These are phyloP conservation scores for Hyposmocoma kahamanoa DNA, from an alignment of 1,140 invertebrate genomes.

Conservation along the genomic window DNA sequence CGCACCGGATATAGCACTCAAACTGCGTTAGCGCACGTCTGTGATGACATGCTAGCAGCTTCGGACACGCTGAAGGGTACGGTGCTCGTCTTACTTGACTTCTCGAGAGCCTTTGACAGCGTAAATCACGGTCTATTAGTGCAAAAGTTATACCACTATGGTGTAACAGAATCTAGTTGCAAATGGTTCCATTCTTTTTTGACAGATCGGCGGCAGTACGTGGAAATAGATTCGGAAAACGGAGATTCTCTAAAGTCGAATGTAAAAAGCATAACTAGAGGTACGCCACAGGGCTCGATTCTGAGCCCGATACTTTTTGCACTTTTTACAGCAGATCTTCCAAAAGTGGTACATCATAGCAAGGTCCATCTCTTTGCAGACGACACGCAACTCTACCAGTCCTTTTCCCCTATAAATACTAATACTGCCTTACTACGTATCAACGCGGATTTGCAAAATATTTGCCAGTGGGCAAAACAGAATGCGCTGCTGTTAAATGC, in stretches of 20 bases:
- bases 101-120: constrained; percentile 26
- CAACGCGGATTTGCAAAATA: not conserved
- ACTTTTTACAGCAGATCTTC: constrained; percentile 14
- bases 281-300: constrained; percentile 22
- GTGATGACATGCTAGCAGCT: constrained; percentile 11
- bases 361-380: constrained; percentile 27
- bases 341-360: constrained; percentile 5
- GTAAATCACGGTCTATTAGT: constrained; percentile 7
- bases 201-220: constrained; percentile 6
- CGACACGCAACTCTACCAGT: constrained; percentile 19
- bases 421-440: not conserved
- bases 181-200: constrained; percentile 11
- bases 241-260: not conserved
- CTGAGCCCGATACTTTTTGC: constrained; percentile 18
- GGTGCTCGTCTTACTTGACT: constrained; percentile 17
- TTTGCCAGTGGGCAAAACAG: not conserved
- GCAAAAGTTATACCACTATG: constrained; percentile 4
- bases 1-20: constrained; percentile 6
- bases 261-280: not conserved
- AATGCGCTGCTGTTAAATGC: not conserved
- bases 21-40: constrained; percentile 12
- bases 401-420: not conserved
- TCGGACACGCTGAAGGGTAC: not conserved
- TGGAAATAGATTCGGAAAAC: not conserved
- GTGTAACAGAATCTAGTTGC: not conserved